phyloP scores from a whole-genome alignment of 2,888 invertebrate genomes.

The Ichneumoninae sp. region DNA sequence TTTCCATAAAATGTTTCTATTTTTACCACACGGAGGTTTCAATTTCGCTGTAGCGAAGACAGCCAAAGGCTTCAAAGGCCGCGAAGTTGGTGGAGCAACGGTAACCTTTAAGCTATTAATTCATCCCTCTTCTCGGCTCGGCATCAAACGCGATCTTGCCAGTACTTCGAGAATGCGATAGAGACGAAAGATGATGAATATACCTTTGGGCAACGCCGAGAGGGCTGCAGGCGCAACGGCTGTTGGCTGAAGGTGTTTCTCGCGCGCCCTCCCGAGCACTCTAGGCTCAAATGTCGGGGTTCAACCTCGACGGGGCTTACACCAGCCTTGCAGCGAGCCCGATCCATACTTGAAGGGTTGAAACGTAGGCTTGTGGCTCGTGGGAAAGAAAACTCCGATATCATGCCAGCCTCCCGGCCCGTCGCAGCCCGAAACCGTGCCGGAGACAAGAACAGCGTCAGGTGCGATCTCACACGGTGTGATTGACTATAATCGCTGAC shows the following conservation, averaged over 20 bases:
- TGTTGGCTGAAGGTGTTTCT: conserved; percentile 59
- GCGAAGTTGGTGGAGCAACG: neutral
- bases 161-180: conserved; percentile 1
- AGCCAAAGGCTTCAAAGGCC: neutral
- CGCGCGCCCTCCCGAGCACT: conserved; percentile 32
- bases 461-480: conserved; percentile 17
- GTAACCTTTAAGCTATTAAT: neutral
- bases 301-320: conserved; percentile 41
- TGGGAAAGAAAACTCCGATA: conserved; percentile 17
- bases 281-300: conserved; percentile 65
- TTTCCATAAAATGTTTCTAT: neutral
- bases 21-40: neutral
- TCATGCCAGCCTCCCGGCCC: conserved; percentile 18
- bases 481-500: conserved; percentile 33
- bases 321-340: conserved; percentile 15
- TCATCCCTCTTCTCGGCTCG: neutral
- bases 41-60: neutral
- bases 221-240: conserved; percentile 49
- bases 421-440: conserved; percentile 12
- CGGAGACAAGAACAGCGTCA: neutral
- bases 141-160: neutral
- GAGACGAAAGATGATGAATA: conserved; percentile 26
- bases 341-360: conserved; percentile 37
- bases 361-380: conserved; percentile 4
- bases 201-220: conserved; percentile 47